Evolutionary conservation across 1,140 invertebrate genomes (phyloP), one percentile per base, ranked within the genome.

Genomic region (Wiebesia pumilae): DNA sequence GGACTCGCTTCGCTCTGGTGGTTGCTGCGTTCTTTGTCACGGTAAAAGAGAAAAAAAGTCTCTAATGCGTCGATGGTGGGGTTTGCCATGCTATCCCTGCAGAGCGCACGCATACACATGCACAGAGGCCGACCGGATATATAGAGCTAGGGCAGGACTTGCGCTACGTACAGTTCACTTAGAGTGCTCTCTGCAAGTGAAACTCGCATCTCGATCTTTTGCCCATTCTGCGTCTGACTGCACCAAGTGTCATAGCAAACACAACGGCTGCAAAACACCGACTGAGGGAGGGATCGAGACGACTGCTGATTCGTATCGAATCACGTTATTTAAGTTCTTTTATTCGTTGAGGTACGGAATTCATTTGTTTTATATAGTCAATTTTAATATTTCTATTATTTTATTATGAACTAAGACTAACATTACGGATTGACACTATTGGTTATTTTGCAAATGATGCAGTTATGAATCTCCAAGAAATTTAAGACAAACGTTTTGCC

Each of bases 121-220:
- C 24, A 67, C 38, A 65, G 67, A 47, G 79, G n/a, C 91, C 92
- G 93, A 93, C 92, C 91, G 93, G 93, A 94, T 94, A 94, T 94
- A 94, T 94, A 94, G 93, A 94, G 93, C 93, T 94, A 93, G 93
- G 93, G 92, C 93, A 93, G 91, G 93, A 91, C 93, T 94, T 93
- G 92, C 91, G 92, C 92, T 93, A 93, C 92, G 90, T 93, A 94
- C 93, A 94, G 93, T 94, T 93, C 90, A 91, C 92, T 91, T 93
- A 93, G 91, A 93, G 93, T 94, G 93, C 86, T 87, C 81, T 78
- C 86, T 84, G 81, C 86, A 73, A 84, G 86, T 84, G 81, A 87
- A 67, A 79, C 81, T 58, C 69, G 62, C 38, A 40, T 43, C 40
- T 75, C 40, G 47, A 79, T 58, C 77, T 30, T n/a, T 33, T 79